phyloP scores from a whole-genome alignment of 2,888 invertebrate species.

The Cryptocephalus primarius region DNA sequence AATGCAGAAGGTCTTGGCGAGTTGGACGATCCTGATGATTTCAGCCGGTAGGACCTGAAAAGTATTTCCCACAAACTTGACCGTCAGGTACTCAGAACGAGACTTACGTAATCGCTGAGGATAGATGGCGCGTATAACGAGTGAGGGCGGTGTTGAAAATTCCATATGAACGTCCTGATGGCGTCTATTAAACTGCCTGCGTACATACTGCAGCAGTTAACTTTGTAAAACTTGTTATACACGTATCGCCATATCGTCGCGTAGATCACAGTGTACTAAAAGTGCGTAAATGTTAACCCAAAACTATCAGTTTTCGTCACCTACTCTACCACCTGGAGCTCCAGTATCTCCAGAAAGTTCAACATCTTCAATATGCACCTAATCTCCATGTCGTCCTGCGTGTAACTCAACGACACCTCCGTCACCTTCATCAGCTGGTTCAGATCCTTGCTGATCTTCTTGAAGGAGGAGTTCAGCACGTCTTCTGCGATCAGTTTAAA shows the following conservation, averaged over 20 bases:
- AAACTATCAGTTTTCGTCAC: not conserved
- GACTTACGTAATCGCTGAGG: constrained; percentile 25
- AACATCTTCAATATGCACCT: constrained; percentile 26
- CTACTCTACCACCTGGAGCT: constrained; percentile 20
- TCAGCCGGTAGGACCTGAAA: constrained; percentile 24
- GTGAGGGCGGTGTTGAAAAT: constrained; percentile 23
- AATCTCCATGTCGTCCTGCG: constrained; percentile 28
- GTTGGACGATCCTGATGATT: constrained; percentile 22
- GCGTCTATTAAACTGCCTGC: constrained; percentile 26
- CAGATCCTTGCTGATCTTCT: constrained; percentile 20
- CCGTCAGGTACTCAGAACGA: not conserved
- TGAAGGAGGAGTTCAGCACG: constrained; percentile 23
- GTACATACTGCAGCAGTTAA: constrained; percentile 24
- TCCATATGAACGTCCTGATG: constrained; percentile 20
- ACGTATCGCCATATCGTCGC: constrained; percentile 31
- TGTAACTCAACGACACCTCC: constrained; percentile 19
- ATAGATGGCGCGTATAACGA: constrained; percentile 23
- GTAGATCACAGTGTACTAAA: constrained; percentile 23
- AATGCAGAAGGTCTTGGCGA: constrained; percentile 26
- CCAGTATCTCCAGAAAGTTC: constrained; percentile 25
- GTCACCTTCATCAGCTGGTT: constrained; percentile 17
- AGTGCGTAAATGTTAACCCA: not conserved
- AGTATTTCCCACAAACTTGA: not conserved
- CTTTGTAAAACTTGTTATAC: constrained; percentile 23
- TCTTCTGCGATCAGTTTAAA: constrained; percentile 26